Percentiles rank a stretch among this genome's conserved stretches.
Conservation (phyloP, 2,113 vertebrate species). For the Poeciliopsis retropinna region DNA sequence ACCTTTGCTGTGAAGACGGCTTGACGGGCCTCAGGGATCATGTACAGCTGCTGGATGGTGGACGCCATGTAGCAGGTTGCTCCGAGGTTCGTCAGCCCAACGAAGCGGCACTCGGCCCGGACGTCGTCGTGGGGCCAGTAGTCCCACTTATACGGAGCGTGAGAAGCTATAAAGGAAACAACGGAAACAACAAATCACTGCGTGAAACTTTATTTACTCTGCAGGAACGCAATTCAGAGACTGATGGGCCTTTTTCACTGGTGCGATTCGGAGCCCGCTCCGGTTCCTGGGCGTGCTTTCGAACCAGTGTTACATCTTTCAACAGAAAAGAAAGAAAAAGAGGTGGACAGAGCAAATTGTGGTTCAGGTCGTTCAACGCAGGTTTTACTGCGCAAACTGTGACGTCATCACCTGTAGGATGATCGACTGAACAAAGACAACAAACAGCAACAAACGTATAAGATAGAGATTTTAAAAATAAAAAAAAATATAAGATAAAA, state of each 20-base stretch:
- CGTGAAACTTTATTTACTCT: neutral
- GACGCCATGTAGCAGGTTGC: constrained; percentile 98
- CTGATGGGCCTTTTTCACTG: too few species aligned
- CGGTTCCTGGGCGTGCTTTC: too few species aligned
- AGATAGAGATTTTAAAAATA: too few species aligned
- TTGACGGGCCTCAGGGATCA: constrained; percentile 97
- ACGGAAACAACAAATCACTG: neutral
- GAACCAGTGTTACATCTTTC: too few species aligned
- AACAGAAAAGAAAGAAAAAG: too few species aligned
- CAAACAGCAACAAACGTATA: too few species aligned
- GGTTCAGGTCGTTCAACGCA: too few species aligned
- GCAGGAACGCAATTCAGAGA: too few species aligned
- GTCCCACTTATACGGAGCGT: constrained; percentile 99
- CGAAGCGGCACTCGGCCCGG: constrained; percentile 94
- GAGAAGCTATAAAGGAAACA: constrained; percentile 83
- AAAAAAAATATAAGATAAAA: too few species aligned
- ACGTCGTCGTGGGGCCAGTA: constrained; percentile 99
- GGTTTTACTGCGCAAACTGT: neutral
- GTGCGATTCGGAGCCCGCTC: too few species aligned
- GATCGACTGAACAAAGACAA: neutral
- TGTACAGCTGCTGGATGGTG: constrained; percentile 98
- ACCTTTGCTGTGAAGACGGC: constrained; percentile 99
- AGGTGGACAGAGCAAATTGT: too few species aligned
- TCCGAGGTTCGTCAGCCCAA: constrained; percentile 96
- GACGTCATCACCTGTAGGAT: too few species aligned